A percentile compares a stretch with the other conserved stretches of the same genome.
phyloP scores from a whole-genome alignment of 1,140 invertebrate genomes.

The Schlechtendalia chinensis region DNA sequence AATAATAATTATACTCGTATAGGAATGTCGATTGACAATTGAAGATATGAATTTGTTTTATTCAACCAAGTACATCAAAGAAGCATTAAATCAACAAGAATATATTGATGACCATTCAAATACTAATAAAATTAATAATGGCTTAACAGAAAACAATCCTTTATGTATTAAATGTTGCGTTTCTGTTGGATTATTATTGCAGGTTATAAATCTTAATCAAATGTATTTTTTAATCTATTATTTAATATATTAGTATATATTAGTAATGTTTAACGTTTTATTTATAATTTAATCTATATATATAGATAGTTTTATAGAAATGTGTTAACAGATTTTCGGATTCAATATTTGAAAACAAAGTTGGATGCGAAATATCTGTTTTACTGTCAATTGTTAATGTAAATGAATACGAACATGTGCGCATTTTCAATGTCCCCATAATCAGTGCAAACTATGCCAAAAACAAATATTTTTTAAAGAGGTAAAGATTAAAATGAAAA shows the following conservation, averaged over 20 bases:
- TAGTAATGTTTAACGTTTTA: no score
- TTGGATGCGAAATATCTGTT: slow-evolving; percentile 3
- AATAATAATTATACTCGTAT: not conserved
- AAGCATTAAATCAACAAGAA: not conserved
- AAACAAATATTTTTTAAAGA: slow-evolving; percentile 13
- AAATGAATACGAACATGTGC: not conserved
- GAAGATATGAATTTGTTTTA: not conserved
- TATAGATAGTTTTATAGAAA: not conserved
- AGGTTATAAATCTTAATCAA: no score
- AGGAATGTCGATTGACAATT: not conserved
- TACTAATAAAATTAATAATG: not conserved
- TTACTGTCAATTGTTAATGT: not conserved
- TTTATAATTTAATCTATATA: no score
- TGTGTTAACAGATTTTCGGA: not conserved
- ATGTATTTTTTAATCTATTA: no score
- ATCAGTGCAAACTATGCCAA: slow-evolving; percentile 10
- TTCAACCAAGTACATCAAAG: not conserved
- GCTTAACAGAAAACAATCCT: not conserved
- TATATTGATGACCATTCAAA: not conserved
- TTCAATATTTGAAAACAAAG: not conserved
- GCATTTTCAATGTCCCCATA: not conserved
- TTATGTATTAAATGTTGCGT: not conserved
- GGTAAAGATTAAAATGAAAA: slow-evolving; percentile 1
- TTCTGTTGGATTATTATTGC: not conserved
- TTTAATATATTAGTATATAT: no score